phyloP scores from a whole-genome alignment of 2,888 invertebrate genomes.

The Leucophenga maculata region DNA sequence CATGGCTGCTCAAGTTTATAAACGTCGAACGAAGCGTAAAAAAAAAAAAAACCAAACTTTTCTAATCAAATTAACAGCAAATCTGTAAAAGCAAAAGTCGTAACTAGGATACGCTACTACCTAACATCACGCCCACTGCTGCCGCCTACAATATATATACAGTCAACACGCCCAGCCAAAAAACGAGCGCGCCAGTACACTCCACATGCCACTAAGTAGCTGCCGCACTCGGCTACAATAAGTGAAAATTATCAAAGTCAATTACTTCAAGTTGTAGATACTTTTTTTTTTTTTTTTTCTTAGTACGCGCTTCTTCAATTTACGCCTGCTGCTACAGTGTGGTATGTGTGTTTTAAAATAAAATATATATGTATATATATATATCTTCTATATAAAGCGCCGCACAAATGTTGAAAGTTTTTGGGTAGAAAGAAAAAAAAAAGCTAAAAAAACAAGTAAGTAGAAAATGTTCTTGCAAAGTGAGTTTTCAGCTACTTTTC shows the following conservation, averaged over 20 bases:
- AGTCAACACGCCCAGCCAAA: too few species aligned
- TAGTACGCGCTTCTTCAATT: too few species aligned
- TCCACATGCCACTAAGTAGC: constrained; percentile 25
- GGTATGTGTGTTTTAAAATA: neutral
- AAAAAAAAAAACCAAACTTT: constrained; percentile 50
- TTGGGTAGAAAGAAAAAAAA: neutral
- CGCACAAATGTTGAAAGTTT: constrained; percentile 10
- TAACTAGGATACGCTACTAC: constrained; percentile 10
- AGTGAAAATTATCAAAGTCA: constrained; percentile 68
- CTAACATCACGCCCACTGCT: too few species aligned
- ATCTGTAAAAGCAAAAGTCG: constrained; percentile 42
- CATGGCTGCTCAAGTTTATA: neutral
- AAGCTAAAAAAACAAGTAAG: neutral
- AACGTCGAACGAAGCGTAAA: constrained; percentile 9
- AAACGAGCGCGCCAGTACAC: neutral
- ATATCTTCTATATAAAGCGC: constrained; percentile 2
- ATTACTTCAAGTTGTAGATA: constrained; percentile 44
- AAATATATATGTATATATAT: neutral
- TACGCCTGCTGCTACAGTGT: neutral
- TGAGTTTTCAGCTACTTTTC: constrained; percentile 21
- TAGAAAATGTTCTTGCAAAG: neutral
- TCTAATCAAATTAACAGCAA: constrained; percentile 68
- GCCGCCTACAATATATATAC: neutral
- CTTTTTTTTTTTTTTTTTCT: neutral
- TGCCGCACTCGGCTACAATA: constrained; percentile 48